These are phyloP conservation scores for Rhagoletis zephyria DNA, from an alignment of 1,140 invertebrate genomes.

Conservation along the genomic window DNA sequence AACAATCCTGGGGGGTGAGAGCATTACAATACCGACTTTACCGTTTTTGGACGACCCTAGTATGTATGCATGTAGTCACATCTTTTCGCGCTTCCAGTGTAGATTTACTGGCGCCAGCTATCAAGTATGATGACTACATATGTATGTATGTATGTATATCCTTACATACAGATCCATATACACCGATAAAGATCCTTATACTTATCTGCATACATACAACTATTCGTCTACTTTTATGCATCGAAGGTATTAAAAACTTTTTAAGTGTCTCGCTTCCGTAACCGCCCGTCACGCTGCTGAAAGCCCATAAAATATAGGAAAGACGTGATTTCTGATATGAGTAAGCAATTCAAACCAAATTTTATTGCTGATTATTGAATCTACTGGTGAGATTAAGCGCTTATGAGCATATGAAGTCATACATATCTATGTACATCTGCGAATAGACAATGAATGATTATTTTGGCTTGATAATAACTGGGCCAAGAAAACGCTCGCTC, in stretches of 20 bases:
- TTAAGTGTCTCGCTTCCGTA: neutral
- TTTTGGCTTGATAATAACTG: slow-evolving; percentile 21
- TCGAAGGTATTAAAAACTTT: slow-evolving; percentile 36
- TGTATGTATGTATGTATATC: slow-evolving; percentile 2
- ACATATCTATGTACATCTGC: neutral
- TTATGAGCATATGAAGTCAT: neutral
- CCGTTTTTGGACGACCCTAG: no score
- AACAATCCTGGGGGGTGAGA: no score
- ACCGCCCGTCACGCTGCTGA: neutral
- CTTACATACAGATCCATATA: neutral
- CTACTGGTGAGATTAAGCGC: neutral
- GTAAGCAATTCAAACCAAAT: neutral
- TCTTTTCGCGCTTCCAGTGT: no score
- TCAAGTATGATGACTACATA: neutral
- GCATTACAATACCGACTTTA: no score
- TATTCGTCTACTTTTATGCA: slow-evolving; percentile 1
- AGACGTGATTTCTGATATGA: neutral
- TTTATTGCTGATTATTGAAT: slow-evolving; percentile 29
- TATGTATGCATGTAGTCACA: no score
- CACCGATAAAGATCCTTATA: neutral
- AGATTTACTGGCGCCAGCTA: neutral
- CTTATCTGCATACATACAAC: neutral
- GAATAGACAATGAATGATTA: neutral
- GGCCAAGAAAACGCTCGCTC: slow-evolving; percentile 7
- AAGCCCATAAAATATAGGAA: neutral